A percentile compares a stretch with the other conserved stretches of the same genome.
These are phyloP conservation scores for Scaptomyza tumidula DNA, from an alignment of 2,888 invertebrate genomes.

Conservation along the genomic window DNA sequence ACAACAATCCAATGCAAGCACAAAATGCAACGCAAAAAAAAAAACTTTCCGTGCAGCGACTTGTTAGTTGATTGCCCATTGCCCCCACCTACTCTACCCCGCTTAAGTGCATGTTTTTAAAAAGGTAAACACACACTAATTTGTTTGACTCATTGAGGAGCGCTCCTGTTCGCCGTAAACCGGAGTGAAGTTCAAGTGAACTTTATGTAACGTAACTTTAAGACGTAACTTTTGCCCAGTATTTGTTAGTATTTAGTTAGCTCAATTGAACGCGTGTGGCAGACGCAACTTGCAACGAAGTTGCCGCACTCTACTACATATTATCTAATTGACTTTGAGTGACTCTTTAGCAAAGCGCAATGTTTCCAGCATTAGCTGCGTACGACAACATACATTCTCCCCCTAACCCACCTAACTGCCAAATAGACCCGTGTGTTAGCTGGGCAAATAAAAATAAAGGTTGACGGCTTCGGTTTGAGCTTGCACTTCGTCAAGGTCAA, in stretches of 20 bases:
- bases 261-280: constrained; percentile 6
- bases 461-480: constrained; percentile 28
- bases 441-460: constrained; percentile 47
- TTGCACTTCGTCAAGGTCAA: constrained; percentile 69
- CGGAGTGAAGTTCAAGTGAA: constrained; percentile 63
- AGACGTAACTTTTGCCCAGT: constrained; percentile 16
- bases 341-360: constrained; percentile 26
- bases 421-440: constrained; percentile 43
- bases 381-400: not conserved
- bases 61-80: constrained; percentile 2
- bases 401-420: not conserved
- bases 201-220: constrained; percentile 13
- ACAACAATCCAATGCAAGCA: constrained; percentile 17
- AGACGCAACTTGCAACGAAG: constrained; percentile 17
- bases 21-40: constrained; percentile 34
- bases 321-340: constrained; percentile 58
- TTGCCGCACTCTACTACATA: constrained; percentile 4
- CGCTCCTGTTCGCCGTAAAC: constrained; percentile 55
- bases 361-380: constrained; percentile 16
- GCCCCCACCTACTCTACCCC: not conserved
- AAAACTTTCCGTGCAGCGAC: constrained; percentile 35
- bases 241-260: constrained; percentile 4
- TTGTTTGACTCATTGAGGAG: constrained; percentile 36
- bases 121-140: constrained; percentile 65
- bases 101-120: constrained; percentile 31